These are phyloP conservation scores for Anneissia japonica DNA, from an alignment of 35 echinoderm and acorn worm species.

Conservation along the genomic window DNA sequence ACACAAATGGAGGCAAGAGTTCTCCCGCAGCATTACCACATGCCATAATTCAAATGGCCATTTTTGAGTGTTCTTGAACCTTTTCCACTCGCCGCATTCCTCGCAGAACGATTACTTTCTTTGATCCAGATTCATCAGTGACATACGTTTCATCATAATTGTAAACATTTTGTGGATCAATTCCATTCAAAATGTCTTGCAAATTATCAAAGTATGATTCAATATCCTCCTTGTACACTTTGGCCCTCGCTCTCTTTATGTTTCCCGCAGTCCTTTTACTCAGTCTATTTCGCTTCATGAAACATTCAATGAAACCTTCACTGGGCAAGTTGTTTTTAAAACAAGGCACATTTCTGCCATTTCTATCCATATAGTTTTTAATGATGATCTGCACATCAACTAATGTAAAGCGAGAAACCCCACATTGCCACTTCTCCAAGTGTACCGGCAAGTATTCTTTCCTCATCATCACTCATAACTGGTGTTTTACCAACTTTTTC, in stretches of 20 bases:
- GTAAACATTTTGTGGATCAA: too few species aligned
- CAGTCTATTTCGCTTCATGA: neutral
- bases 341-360: neutral
- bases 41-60: neutral
- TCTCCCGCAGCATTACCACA: neutral
- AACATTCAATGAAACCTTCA: constrained; percentile 11
- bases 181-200: too few species aligned
- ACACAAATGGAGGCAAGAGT: constrained; percentile 1
- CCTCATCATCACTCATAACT: neutral
- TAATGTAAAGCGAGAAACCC: neutral
- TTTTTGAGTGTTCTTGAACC: constrained; percentile 6
- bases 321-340: constrained; percentile 7
- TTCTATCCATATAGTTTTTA: constrained; percentile 7
- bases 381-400: neutral
- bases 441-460: neutral
- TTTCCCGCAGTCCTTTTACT: neutral
- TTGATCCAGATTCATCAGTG: constrained; percentile 1
- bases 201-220: too few species aligned
- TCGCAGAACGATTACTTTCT: neutral
- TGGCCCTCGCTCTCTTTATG: constrained; percentile 7
- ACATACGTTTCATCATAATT: constrained; percentile 13
- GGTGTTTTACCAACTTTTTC: too few species aligned
- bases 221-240: neutral
- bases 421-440: neutral
- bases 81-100: constrained; percentile 1